phyloP scores from a whole-genome alignment of 2,113 vertebrate species.

The Neolamprologus fasciatus region DNA sequence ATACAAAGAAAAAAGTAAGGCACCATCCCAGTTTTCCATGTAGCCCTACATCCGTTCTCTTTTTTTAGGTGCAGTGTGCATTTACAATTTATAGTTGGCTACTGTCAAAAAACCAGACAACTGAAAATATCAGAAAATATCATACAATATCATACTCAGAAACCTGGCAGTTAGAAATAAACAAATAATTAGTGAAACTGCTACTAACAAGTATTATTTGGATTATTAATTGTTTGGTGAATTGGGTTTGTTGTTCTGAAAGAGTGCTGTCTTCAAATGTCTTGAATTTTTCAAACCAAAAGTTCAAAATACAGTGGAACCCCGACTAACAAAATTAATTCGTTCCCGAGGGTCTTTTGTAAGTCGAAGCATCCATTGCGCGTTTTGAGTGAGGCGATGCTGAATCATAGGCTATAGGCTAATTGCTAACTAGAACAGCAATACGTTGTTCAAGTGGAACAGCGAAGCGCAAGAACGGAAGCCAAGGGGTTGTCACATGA shows the following conservation, averaged over 20 bases:
- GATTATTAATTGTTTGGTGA: not conserved
- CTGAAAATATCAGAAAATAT: not conserved
- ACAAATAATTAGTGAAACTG: fast-evolving
- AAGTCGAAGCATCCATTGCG: not conserved
- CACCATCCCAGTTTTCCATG: not conserved
- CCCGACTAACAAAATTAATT: fast-evolving
- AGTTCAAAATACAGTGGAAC: not conserved
- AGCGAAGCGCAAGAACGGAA: fast-evolving
- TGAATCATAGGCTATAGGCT: not conserved
- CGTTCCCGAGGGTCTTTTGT: fast-evolving
- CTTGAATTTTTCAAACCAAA: not conserved
- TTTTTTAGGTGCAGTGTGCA: not conserved
- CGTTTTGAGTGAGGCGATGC: fast-evolving
- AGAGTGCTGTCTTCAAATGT: not conserved
- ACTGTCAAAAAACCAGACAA: not conserved
- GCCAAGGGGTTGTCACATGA: not conserved
- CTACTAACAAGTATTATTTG: not conserved
- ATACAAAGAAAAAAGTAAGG: not conserved
- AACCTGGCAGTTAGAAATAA: not conserved
- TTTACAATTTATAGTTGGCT: not conserved
- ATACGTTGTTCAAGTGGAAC: fast-evolving
- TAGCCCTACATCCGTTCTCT: not conserved
- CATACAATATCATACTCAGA: not conserved
- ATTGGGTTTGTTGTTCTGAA: not conserved
- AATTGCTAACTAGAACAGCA: not conserved